These are phyloP conservation scores for Penaeus chinensis DNA, from an alignment of 1,140 invertebrate genomes.

Conservation along the genomic window DNA sequence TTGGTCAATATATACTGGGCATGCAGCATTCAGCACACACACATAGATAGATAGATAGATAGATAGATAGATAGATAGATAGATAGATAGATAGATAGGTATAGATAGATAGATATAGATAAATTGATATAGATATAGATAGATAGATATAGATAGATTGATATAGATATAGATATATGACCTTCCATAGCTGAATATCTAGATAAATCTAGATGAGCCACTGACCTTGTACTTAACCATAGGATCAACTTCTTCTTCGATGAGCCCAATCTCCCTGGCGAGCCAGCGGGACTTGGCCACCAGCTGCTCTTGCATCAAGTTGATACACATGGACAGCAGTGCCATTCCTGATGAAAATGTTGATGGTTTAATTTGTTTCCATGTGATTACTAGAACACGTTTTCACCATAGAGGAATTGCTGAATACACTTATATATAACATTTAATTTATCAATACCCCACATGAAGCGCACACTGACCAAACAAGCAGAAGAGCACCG, in stretches of 20 bases:
- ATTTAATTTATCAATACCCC: no score
- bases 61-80: no score
- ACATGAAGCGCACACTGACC: conserved; percentile 61
- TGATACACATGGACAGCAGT: conserved; percentile 74
- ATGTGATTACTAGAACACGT: no score
- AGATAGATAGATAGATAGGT: neutral
- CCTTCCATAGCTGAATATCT: neutral
- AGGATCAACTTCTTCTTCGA: conserved; percentile 64
- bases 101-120: neutral
- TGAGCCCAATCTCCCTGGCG: conserved; percentile 69
- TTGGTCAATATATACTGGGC: no score
- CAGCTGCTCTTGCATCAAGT: conserved; percentile 71
- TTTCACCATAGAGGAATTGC: no score
- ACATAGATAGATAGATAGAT: no score
- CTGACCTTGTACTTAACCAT: conserved; percentile 43
- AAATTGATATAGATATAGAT: no score
- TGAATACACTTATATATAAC: no score
- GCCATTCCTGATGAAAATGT: conserved; percentile 69
- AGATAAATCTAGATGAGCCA: neutral
- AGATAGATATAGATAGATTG: neutral
- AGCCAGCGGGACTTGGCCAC: conserved; percentile 69
- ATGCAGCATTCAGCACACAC: no score
- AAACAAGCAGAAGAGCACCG: conserved; percentile 70
- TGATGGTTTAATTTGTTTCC: neutral
- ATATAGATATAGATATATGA: neutral